These are phyloP conservation scores for Eupeodes latifasciatus DNA, from an alignment of 2,888 invertebrate genomes.

Conservation along the genomic window DNA sequence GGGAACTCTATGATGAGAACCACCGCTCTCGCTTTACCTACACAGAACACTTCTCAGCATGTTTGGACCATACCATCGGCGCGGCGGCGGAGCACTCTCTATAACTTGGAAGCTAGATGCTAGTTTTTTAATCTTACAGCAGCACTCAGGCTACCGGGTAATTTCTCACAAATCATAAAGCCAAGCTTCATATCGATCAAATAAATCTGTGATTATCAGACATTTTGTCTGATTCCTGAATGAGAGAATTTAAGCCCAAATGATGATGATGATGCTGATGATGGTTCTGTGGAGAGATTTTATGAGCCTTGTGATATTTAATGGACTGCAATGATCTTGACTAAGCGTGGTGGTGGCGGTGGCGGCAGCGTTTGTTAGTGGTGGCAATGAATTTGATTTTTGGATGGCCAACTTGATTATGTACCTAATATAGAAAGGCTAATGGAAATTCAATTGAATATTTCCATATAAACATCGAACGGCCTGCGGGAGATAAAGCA, in stretches of 20 bases:
- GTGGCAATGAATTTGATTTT: constrained; percentile 42
- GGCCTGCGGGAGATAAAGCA: neutral
- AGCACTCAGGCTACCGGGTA: constrained; percentile 66
- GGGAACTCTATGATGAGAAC: constrained; percentile 34
- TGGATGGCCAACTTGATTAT: constrained; percentile 3
- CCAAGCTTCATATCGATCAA: constrained; percentile 66
- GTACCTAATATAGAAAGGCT: constrained; percentile 10
- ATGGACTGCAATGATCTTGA: constrained; percentile 21
- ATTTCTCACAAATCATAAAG: constrained; percentile 65
- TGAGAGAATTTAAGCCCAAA: neutral
- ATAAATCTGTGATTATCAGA: constrained; percentile 73
- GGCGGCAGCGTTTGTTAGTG: neutral
- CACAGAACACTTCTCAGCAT: neutral
- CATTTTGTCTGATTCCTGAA: constrained; percentile 53
- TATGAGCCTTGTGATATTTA: constrained; percentile 11
- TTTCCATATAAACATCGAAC: neutral
- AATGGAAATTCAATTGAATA: constrained; percentile 47
- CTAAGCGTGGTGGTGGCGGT: neutral
- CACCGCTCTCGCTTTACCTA: neutral
- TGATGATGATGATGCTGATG: constrained; percentile 3
- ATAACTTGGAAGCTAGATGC: neutral
- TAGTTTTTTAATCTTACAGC: constrained; percentile 34
- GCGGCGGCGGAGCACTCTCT: neutral
- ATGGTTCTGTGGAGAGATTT: constrained; percentile 23
- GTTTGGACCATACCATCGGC: neutral